Evolutionary conservation across 2,797 vertebrate species (phyloP), one percentile per base, ranked within the genome.

Genomic region (Oophaga sylvatica): DNA sequence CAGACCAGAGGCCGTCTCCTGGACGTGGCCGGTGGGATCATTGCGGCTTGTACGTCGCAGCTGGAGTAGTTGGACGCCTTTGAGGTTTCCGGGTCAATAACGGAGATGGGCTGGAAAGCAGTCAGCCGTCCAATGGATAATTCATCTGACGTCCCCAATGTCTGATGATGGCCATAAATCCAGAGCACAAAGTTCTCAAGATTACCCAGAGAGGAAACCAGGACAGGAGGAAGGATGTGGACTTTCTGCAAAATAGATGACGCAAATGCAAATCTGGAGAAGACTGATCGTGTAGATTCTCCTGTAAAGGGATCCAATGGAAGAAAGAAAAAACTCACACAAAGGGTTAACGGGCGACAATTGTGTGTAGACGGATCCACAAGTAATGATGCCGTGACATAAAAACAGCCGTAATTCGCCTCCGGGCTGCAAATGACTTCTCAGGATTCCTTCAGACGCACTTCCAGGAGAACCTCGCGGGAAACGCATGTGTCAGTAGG

Each of bases 401-500:
- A 0, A 80, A n/a, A 80, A 26, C 15, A 81, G 62, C 35, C 2
- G 15, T n/a, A 45, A 63, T 60, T 41, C 31, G 57, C 29, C 29
- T 22, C 19, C 17, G 7, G 57, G 78, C 57, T 22, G n/a, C 59
- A 80, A 63, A 63, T 10, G 31, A n/a, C 60, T 80, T 35, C 17
- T 31, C 57, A 45, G 59, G 65, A 81, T 67, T 41, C 60, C 35
- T 63, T 63, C 60, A 20, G 31, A 45, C 26, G 26, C 26, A 26
- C 59, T 81, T 45, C 60, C 41, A 77, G 75, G 22, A 26, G 41
- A 4, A 11, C 20, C 62, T 45, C 62, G 35, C n/a, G 62, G 62
- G 68, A 73, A 19, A 57, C n/a, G 48, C 22, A 41, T 62, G 31
- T 60, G 68, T 84, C 82, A 84, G 87, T 93, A 92, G 93, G 91